Percentiles rank a stretch among this genome's conserved stretches.
These are phyloP conservation scores for Cheilosia impressa DNA, from an alignment of 2,888 invertebrate species.

Conservation along the genomic window DNA sequence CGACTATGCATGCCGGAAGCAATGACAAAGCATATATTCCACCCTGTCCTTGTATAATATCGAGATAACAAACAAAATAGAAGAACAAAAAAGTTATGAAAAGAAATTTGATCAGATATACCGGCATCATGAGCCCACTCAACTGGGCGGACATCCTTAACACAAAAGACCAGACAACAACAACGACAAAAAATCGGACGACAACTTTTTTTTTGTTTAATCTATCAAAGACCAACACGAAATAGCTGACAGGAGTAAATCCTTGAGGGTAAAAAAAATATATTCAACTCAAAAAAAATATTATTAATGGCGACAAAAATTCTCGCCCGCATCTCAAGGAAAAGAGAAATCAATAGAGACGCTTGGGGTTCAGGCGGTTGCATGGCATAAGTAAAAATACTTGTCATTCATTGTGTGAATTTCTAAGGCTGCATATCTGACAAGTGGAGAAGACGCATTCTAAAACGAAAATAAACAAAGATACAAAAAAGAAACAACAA, in stretches of 20 bases:
- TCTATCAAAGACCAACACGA: constrained; percentile 25
- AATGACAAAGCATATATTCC: not conserved
- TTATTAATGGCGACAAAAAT: constrained; percentile 19
- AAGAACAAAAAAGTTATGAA: not conserved
- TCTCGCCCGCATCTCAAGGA: constrained; percentile 1
- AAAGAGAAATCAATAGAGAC: constrained; percentile 52
- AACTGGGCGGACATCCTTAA: constrained; percentile 36
- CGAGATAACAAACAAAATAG: not conserved
- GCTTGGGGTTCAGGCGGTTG: not conserved
- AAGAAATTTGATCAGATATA: constrained; percentile 6
- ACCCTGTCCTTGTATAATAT: constrained; percentile 18
- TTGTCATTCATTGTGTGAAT: constrained; percentile 46
- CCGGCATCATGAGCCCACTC: constrained; percentile 39
- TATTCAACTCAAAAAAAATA: not conserved
- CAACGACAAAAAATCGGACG: constrained; percentile 5
- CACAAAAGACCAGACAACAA: constrained; percentile 27
- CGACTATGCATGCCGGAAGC: not conserved
- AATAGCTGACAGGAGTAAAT: constrained; percentile 23
- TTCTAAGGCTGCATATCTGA: constrained; percentile 51
- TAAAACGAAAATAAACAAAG: constrained; percentile 31
- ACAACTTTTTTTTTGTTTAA: constrained; percentile 13
- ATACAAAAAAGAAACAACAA: constrained; percentile 36
- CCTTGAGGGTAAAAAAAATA: not conserved
- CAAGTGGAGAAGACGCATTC: constrained; percentile 23
- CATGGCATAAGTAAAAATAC: constrained; percentile 47